Conservation (phyloP, 2,797 vertebrate species). For the Tolypeutes matacus region DNA sequence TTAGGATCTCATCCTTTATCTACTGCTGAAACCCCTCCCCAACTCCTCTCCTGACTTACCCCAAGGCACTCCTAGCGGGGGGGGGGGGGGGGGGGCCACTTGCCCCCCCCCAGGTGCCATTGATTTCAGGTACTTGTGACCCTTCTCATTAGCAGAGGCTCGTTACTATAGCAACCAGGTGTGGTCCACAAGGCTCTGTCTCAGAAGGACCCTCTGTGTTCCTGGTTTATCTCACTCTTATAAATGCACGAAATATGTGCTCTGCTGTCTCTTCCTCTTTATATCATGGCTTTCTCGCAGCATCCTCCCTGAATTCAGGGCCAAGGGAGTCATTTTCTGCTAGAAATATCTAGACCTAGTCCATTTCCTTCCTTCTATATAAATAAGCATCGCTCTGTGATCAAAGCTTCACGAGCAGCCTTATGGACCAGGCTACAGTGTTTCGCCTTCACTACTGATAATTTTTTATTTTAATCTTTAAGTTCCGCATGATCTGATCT, state of each 20-base stretch:
- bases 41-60: not conserved
- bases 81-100: not conserved
- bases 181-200: not conserved
- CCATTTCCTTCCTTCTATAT: not conserved
- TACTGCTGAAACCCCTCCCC: not conserved
- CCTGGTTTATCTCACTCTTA: not conserved
- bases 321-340: not conserved
- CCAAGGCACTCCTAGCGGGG: too few relatives aligned
- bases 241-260: not conserved
- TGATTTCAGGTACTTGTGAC: not conserved
- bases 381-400: not conserved
- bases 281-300: not conserved
- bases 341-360: not conserved
- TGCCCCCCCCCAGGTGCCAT: too few relatives aligned
- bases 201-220: not conserved
- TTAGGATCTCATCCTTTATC: not conserved
- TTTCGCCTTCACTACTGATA: not conserved
- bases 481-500: conserved; percentile 11
- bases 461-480: conserved; percentile 1
- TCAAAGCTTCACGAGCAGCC: not conserved
- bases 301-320: not conserved
- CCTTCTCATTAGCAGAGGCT: not conserved
- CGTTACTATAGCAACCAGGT: not conserved
- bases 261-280: not conserved
- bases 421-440: not conserved